Base-by-base conservation (phyloP, 2,888 invertebrate species). In the Drosophila lutescens region DNA sequence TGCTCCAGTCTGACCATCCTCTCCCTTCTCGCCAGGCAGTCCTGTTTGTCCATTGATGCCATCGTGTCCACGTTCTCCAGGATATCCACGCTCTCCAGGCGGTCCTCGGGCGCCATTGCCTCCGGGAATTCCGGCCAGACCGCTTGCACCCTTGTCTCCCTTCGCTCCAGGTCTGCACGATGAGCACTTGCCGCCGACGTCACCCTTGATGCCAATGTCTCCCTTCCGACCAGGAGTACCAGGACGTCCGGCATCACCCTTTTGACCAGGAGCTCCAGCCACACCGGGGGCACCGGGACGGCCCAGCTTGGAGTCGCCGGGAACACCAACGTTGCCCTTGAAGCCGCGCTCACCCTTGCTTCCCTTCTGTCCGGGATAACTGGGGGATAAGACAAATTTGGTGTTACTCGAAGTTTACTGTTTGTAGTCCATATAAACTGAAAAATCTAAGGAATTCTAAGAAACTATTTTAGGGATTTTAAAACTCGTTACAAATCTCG, bases 271-370 rank as follows among this genome's bases (percentile, higher is more conserved):
- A 2, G 92, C 91, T 36, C 97, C 97, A 76, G 93, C 93, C 59
- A 92, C 92, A 49, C 97, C 97, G 5, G 95, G 95, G 26, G 92
- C 91, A 65, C 97, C 97, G 13, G 96, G 96, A 74, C 95, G 96
- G 50, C 97, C 97, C 73, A 95, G 93, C 56, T 95, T 93, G 0
- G 96, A 95, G 91, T 97, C 97, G 38, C 98, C 98, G 9, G 97
- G 96, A 30, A 93, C 93, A 81, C 97, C 97, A 89, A 95, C 93
- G 53, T 94, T 92, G 41, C 97, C 97, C 55, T 93, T 92, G 79
- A 95, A 96, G 62, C 97, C 97, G 61, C 94, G 93, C 91, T 97
- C 96, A 78, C 97, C 97, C 88, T 97, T 97, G 73, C 94, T 93
- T 12, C 97, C 97, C 85, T 95, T 95, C 0, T 93, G 92, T 2